Evolutionary conservation across 2,797 vertebrate genomes (phyloP), one percentile per base, ranked within the genome.

Genomic region (Toxotes lorentzi): DNA sequence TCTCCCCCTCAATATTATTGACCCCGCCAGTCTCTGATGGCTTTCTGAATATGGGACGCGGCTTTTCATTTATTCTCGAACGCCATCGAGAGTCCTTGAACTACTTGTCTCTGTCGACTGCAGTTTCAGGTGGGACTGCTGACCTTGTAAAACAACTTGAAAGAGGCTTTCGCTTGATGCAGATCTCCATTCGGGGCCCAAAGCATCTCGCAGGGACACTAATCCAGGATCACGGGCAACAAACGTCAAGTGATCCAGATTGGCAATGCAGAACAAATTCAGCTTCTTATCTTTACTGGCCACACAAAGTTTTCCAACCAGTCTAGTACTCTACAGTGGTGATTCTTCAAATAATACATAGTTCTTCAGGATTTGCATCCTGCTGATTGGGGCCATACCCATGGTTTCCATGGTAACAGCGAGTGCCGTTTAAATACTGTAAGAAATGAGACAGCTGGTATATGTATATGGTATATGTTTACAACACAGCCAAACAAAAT

Each of bases 31-130:
- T 90, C 88, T 81, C 88, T 30, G 66, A 80, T 45, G 76, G 78
- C 65, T 73, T 70, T 76, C 69, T 70, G 83, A 90, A 94, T 93
- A 76, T 88, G 86, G 92, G 83, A 89, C 86, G 8, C 82, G 79
- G 73, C 73, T 89, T 86, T 86, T 90, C 76, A 79, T 92, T 92
- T 91, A 86, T 93, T 92, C 85, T 72, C 73, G 4, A 78, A 76
- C 51, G 57, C 73, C 11, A 47, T 63, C 27, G 32, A 74, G 76
- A 91, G 86, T 89, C 90, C 88, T 92, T 93, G 88, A 92, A 90
- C 85, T 83, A 85, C 83, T 88, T 86, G 85, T 91, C 81, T 66
- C 65, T 57, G 86, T 89, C 90, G 67, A 85, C 51, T 47, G 78
- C 64, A 13, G 72, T 77, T 86, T 86, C 69, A 81, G 85, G 77